These are phyloP conservation scores for Lepidothrix coronata DNA, from an alignment of 2,113 vertebrate species.

Conservation along the genomic window DNA sequence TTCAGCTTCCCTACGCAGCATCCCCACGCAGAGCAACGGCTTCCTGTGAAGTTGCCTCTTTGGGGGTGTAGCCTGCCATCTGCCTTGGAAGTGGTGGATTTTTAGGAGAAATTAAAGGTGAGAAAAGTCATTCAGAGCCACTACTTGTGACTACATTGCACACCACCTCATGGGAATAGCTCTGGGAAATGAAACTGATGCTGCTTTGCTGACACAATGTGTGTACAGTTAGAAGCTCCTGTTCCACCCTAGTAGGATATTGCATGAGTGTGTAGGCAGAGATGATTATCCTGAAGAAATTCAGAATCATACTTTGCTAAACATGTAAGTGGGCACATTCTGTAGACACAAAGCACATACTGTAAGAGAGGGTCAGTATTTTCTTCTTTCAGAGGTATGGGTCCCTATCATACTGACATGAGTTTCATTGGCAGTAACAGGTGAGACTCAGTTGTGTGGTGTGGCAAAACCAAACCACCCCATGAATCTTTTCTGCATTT, in stretches of 20 bases:
- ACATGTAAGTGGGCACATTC: background rate
- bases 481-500: background rate
- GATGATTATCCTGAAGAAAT: background rate
- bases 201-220: background rate
- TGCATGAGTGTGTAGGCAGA: background rate
- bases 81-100: slow-evolving; percentile 14
- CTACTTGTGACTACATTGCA: background rate
- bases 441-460: background rate
- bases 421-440: background rate
- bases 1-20: slow-evolving; percentile 10
- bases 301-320: background rate
- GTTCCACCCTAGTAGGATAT: background rate
- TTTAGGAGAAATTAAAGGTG: slow-evolving; percentile 46
- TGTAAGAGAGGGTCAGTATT: background rate
- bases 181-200: background rate
- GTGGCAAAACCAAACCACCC: background rate
- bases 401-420: too few species aligned
- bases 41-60: slow-evolving; percentile 47
- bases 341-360: background rate
- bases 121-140: slow-evolving; percentile 34
- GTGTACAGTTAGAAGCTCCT: background rate
- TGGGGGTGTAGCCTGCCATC: slow-evolving; percentile 53
- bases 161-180: slow-evolving; percentile 19
- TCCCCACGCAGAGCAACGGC: slow-evolving; percentile 36
- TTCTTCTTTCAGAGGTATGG: background rate